Percentiles rank a stretch among this genome's conserved stretches.
These are phyloP conservation scores for Apoda limacodes DNA, from an alignment of 2,888 invertebrate genomes.

Conservation along the genomic window DNA sequence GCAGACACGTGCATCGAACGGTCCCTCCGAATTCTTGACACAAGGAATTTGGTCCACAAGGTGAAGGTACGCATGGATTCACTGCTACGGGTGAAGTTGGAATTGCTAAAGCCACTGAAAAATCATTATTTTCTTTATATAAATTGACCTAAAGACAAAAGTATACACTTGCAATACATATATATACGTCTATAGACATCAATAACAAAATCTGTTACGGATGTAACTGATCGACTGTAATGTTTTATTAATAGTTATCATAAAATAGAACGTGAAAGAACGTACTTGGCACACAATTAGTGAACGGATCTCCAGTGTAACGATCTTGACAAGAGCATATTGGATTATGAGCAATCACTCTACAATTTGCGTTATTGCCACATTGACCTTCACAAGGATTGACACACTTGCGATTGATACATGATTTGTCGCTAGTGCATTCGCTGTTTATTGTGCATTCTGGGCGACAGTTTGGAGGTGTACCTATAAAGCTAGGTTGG, in stretches of 20 bases:
- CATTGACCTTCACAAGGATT: slow-evolving; percentile 86
- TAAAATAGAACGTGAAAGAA: no score
- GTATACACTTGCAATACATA: no score
- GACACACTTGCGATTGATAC: slow-evolving; percentile 80
- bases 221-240: neutral
- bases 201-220: no score
- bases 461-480: slow-evolving; percentile 83
- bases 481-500: slow-evolving; percentile 76
- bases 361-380: slow-evolving; percentile 82
- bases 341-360: slow-evolving; percentile 85
- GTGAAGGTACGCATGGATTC: slow-evolving; percentile 78
- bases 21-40: slow-evolving; percentile 76
- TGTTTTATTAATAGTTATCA: no score
- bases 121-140: no score
- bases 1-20: slow-evolving; percentile 77
- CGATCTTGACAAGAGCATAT: slow-evolving; percentile 80
- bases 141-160: no score
- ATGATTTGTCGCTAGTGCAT: slow-evolving; percentile 80
- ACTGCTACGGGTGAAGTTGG: slow-evolving; percentile 29
- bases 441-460: slow-evolving; percentile 86
- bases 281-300: slow-evolving; percentile 64
- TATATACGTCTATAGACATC: no score
- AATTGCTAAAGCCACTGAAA: slow-evolving; percentile 39
- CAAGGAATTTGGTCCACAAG: slow-evolving; percentile 83
- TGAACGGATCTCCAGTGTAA: slow-evolving; percentile 84